Evolutionary conservation across 2,888 invertebrate genomes (phyloP).

Genomic region (Acutogordius australiensis): DNA sequence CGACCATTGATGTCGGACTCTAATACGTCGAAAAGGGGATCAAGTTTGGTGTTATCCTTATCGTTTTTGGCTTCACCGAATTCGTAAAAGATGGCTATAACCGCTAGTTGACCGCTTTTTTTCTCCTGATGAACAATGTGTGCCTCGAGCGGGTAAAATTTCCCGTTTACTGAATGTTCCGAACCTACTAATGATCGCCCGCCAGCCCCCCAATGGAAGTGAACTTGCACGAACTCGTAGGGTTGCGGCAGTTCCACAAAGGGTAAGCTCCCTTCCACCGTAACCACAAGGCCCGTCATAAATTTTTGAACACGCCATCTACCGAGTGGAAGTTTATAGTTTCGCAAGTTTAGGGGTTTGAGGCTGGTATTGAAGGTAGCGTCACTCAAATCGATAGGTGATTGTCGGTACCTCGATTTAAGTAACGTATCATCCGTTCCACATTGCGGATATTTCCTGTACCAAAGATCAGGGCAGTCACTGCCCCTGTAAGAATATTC

Average conservation of each 20-base stretch:
- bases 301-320: background rate
- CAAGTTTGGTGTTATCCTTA: background rate
- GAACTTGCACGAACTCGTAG: background rate
- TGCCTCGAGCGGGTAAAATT: background rate
- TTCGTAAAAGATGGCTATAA: background rate
- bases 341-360: background rate
- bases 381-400: background rate
- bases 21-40: background rate
- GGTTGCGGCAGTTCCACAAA: background rate
- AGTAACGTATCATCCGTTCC: background rate
- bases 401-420: background rate
- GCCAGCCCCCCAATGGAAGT: constrained; percentile 1
- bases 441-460: background rate
- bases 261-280: background rate
- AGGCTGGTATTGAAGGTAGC: background rate
- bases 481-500: background rate
- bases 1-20: background rate
- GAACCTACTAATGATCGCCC: background rate
- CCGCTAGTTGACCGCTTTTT: background rate
- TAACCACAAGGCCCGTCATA: background rate
- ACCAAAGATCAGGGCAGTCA: background rate
- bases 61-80: background rate
- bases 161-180: background rate
- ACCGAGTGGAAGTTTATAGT: background rate
- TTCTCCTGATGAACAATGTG: background rate